phyloP scores from a whole-genome alignment of 2,113 vertebrate species.

The Anolis carolinensis region DNA sequence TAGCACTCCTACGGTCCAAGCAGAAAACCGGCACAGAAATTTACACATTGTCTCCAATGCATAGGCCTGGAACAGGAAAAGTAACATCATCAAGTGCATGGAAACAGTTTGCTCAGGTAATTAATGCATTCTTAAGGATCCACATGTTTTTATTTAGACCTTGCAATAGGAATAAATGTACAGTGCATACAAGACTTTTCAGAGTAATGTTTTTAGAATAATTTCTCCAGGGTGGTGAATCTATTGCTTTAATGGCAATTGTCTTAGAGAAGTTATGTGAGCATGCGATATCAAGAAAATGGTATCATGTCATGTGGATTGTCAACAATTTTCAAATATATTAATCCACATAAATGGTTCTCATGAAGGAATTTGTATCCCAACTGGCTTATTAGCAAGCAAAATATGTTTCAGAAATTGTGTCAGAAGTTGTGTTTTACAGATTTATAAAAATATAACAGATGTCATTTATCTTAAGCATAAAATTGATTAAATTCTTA shows the following conservation, averaged over 20 bases:
- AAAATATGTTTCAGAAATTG: constrained; percentile 1
- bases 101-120: constrained; percentile 96
- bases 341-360: not conserved
- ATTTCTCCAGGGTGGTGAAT: not conserved
- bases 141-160: not conserved
- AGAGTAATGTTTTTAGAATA: not conserved
- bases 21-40: constrained; percentile 86
- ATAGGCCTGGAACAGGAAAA: constrained; percentile 89
- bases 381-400: not conserved
- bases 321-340: not conserved
- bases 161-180: constrained; percentile 24
- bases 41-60: constrained; percentile 88
- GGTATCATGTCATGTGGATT: not conserved
- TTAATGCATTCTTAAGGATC: constrained; percentile 34
- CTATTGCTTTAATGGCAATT: not conserved
- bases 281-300: not conserved
- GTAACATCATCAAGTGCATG: constrained; percentile 96
- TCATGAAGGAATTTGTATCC: not conserved
- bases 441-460: not conserved
- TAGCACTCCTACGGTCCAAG: constrained; percentile 93
- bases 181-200: not conserved
- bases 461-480: not conserved
- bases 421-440: not conserved
- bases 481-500: not conserved
- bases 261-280: not conserved